phyloP scores from a whole-genome alignment of 2,113 vertebrate genomes.

The Merops nubicus region DNA sequence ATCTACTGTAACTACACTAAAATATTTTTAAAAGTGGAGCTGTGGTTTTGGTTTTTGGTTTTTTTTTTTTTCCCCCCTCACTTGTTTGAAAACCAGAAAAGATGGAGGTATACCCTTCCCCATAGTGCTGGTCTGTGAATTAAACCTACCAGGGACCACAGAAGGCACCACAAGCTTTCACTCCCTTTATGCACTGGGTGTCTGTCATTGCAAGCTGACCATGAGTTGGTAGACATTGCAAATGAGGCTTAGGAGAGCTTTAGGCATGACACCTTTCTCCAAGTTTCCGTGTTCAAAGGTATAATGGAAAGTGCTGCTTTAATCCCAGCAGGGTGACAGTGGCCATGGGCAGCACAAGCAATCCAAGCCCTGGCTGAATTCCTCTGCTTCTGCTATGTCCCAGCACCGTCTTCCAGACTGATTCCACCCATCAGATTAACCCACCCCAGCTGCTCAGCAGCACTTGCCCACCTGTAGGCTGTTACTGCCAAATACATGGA shows the following conservation, averaged over 20 bases:
- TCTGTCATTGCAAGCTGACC: not conserved
- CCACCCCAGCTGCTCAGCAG: not conserved
- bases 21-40: not conserved
- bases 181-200: accelerated
- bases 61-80: accelerated
- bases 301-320: not conserved
- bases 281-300: not conserved
- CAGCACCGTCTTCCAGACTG: accelerated
- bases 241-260: not conserved
- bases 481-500: not conserved
- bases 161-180: not conserved
- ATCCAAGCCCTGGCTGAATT: not conserved
- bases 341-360: not conserved
- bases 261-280: not conserved
- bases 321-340: not conserved
- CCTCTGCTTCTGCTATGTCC: not conserved
- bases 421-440: not conserved
- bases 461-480: not conserved
- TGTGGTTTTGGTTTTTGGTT: no score
- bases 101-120: not conserved
- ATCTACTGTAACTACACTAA: not conserved
- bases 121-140: not conserved
- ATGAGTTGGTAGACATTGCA: not conserved
- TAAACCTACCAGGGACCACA: not conserved
- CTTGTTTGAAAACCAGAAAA: not conserved